A percentile compares a stretch with the other conserved stretches of the same genome.
Evolutionary conservation across 2,113 vertebrate genomes (phyloP).

Genomic region (Cygnus atratus): DNA sequence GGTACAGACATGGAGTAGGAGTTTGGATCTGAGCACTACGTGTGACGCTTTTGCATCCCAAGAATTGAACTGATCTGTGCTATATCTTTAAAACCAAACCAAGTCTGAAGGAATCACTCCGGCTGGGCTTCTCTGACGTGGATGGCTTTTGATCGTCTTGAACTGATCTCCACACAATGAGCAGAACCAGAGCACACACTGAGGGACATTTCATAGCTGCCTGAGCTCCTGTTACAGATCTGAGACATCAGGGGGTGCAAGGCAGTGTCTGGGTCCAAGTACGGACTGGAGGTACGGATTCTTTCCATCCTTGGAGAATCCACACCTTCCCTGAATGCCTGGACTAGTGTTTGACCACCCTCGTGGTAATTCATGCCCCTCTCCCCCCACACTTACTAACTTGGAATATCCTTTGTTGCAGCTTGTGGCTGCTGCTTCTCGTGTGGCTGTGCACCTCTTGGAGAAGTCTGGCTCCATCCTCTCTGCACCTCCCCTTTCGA

Average conservation of each 20-base stretch:
- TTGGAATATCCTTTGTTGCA: not conserved
- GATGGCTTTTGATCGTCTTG: not conserved
- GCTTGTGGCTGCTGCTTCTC: not conserved
- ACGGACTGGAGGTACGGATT: too few species aligned
- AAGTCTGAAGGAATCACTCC: not conserved
- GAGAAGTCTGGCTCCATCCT: not conserved
- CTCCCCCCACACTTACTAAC: not conserved
- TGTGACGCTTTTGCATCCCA: not conserved
- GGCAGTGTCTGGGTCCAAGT: not conserved
- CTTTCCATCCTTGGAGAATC: not conserved
- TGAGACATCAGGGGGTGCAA: too few species aligned
- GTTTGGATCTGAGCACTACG: not conserved
- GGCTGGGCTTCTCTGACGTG: not conserved
- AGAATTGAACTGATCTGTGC: not conserved
- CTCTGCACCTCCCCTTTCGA: not conserved
- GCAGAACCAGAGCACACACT: not conserved
- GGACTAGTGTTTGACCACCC: not conserved
- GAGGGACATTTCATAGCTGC: not conserved
- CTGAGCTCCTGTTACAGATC: not conserved
- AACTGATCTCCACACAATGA: not conserved
- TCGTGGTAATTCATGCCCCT: accelerated
- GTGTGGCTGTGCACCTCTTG: not conserved
- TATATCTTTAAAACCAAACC: not conserved
- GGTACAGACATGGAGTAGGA: accelerated
- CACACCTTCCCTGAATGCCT: not conserved